phyloP scores from a whole-genome alignment of 2,888 invertebrate genomes.

The Cheilosia pagana region DNA sequence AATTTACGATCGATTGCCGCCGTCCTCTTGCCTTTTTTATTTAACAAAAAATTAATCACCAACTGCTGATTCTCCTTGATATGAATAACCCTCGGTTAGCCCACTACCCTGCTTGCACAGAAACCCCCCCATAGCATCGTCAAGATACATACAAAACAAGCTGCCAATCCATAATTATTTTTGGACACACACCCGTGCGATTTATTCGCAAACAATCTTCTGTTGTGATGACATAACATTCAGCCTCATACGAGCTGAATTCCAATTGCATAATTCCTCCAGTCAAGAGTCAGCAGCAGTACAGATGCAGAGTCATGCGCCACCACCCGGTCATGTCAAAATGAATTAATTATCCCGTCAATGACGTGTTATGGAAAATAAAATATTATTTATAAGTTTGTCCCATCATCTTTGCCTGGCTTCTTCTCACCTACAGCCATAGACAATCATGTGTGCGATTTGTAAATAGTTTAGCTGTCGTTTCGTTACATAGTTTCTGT shows the following conservation, averaged over 20 bases:
- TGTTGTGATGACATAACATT: constrained; percentile 53
- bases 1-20: constrained; percentile 31
- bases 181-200: constrained; percentile 48
- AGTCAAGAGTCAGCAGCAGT: constrained; percentile 33
- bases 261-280: constrained; percentile 55
- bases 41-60: not conserved
- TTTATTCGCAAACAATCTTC: constrained; percentile 45
- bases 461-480: constrained; percentile 44
- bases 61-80: not conserved
- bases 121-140: not conserved
- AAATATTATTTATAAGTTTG: constrained; percentile 38
- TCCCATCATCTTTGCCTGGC: not conserved
- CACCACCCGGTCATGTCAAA: constrained; percentile 68
- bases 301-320: constrained; percentile 39
- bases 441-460: constrained; percentile 5
- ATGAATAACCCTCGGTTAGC: constrained; percentile 11
- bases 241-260: constrained; percentile 44
- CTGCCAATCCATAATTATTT: constrained; percentile 20
- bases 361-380: constrained; percentile 70
- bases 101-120: constrained; percentile 16
- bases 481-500: constrained; percentile 56
- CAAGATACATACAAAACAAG: constrained; percentile 11
- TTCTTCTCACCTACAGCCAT: not conserved
- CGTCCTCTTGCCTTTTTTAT: not conserved
- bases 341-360: constrained; percentile 67